Conservation (phyloP, 2,888 invertebrate species). For the Piscicola geometra region DNA sequence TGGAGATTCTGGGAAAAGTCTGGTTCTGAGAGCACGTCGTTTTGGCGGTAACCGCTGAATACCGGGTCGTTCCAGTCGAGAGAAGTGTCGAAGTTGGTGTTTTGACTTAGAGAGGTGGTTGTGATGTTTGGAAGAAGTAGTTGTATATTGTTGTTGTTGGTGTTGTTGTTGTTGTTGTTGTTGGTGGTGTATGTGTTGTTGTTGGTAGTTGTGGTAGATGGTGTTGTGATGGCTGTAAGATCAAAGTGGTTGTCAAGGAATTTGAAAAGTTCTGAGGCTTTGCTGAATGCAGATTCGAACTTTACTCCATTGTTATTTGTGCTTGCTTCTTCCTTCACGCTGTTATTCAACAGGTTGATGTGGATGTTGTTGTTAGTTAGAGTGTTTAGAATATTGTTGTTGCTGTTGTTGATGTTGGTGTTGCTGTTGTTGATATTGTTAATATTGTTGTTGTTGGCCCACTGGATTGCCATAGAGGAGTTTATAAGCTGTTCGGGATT, state of each 20-base stretch:
- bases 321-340: not conserved
- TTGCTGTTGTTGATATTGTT: not conserved
- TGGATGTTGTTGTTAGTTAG: not conserved
- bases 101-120: not conserved
- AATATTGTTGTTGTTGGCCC: not conserved
- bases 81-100: conserved; percentile 20
- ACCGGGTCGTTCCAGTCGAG: conserved; percentile 25
- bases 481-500: not conserved
- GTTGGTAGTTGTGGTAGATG: no score
- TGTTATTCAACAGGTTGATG: not conserved
- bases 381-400: not conserved
- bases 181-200: no score
- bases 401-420: conserved; percentile 5
- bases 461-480: not conserved
- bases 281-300: conserved; percentile 3
- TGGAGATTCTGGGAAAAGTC: conserved; percentile 23
- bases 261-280: conserved; percentile 6
- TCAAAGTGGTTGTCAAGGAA: conserved; percentile 15
- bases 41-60: conserved; percentile 24
- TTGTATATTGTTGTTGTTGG: conserved; percentile 4
- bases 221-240: conserved; percentile 1
- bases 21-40: conserved; percentile 10
- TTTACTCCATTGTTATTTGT: not conserved
- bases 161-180: no score
- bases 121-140: not conserved